Evolutionary conservation across 2,797 vertebrate genomes (phyloP).

Genomic region (Mormyrops attenuatus): DNA sequence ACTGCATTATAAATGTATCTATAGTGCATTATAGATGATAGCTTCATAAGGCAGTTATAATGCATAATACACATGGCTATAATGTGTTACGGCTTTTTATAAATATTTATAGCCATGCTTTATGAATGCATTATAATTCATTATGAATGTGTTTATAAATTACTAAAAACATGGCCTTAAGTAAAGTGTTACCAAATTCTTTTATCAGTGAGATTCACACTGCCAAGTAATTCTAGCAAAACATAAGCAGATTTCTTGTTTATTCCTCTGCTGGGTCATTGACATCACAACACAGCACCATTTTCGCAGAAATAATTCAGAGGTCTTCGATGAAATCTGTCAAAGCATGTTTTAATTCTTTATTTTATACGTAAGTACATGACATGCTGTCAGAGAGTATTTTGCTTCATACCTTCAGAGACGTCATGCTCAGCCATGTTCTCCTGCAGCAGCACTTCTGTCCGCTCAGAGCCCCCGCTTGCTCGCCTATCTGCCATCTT

Average conservation of each 20-base stretch:
- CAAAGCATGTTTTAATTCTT: not conserved
- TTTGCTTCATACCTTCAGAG: not conserved
- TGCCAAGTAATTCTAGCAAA: not conserved
- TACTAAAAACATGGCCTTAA: not conserved
- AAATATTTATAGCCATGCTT: not conserved
- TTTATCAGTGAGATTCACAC: not conserved
- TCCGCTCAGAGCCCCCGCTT: not conserved
- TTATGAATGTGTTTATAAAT: not conserved
- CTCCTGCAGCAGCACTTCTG: not conserved
- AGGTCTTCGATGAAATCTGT: not conserved
- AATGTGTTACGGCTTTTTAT: not conserved
- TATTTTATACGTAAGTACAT: not conserved
- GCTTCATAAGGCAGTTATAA: not conserved
- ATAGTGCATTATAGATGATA: not conserved
- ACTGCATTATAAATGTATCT: not conserved
- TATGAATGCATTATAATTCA: not conserved
- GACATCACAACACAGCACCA: not conserved
- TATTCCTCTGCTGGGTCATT: not conserved
- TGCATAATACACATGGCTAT: not conserved
- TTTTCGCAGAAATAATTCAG: not conserved
- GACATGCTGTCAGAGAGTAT: not conserved
- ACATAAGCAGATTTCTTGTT: not conserved
- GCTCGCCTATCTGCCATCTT: not conserved
- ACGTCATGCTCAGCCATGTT: not conserved
- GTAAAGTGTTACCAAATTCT: not conserved